Conservation (phyloP, 2,113 vertebrate species). For the Epinephelus fuscoguttatus region DNA sequence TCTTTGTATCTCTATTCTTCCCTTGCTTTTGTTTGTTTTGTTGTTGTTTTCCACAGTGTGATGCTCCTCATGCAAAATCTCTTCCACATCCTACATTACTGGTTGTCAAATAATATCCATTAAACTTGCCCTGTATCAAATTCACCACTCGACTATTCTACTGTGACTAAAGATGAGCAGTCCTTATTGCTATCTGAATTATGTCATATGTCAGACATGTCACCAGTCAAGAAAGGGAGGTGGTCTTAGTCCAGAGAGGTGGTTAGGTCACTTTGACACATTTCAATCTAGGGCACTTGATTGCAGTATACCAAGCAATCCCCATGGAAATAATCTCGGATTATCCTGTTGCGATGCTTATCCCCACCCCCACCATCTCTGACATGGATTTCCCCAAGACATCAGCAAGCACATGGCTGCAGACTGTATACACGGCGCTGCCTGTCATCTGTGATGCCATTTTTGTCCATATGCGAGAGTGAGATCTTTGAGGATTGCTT, state of each 20-base stretch:
- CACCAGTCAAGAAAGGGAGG: slow-evolving; percentile 17
- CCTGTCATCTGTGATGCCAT: slow-evolving; percentile 61
- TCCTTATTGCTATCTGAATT: slow-evolving; percentile 14
- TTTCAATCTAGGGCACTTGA: slow-evolving; percentile 75
- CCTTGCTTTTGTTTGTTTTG: background rate
- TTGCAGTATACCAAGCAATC: slow-evolving; percentile 76
- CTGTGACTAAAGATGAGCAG: background rate
- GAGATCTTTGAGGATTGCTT: slow-evolving; percentile 56
- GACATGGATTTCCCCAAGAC: slow-evolving; percentile 77
- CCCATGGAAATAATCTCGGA: slow-evolving; percentile 79
- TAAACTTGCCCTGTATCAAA: background rate
- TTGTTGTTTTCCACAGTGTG: background rate
- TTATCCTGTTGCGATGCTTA: slow-evolving; percentile 75
- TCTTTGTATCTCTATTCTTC: background rate
- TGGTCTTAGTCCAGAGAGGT: slow-evolving; percentile 33
- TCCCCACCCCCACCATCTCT: slow-evolving; percentile 60
- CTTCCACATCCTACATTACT: background rate
- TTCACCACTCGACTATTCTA: background rate
- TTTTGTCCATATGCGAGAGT: slow-evolving; percentile 63
- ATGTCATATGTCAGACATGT: background rate
- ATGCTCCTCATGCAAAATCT: background rate
- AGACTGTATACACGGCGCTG: slow-evolving; percentile 29
- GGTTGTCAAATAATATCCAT: background rate
- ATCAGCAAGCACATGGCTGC: slow-evolving; percentile 52
- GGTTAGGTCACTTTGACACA: slow-evolving; percentile 62